phyloP scores from a whole-genome alignment of 1,140 invertebrate species.

The Trachymyrmex cornetzi region DNA sequence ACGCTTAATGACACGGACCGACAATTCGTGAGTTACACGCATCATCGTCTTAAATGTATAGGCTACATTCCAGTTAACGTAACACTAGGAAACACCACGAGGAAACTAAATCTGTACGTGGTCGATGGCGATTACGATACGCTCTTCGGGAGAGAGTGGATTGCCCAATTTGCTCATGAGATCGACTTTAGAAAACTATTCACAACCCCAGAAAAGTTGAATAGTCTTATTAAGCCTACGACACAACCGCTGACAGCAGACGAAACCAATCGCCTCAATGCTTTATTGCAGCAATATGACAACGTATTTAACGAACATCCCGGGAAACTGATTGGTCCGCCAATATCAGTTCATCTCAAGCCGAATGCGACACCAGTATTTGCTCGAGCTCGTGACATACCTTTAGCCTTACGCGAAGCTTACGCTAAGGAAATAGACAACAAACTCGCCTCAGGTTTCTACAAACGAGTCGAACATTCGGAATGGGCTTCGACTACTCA shows the following conservation, averaged over 20 bases:
- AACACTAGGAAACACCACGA: not conserved
- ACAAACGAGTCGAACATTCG: conserved; percentile 68
- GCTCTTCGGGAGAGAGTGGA: not conserved
- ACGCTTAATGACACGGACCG: not conserved
- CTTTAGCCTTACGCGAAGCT: conserved; percentile 24
- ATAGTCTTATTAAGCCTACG: not conserved
- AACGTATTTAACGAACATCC: not conserved
- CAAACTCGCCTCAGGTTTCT: conserved; percentile 65
- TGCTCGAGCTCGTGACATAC: conserved; percentile 47
- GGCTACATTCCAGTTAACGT: not conserved
- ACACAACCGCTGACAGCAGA: too few relatives aligned
- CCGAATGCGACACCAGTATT: conserved; percentile 44
- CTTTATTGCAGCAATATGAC: not conserved
- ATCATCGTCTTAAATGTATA: not conserved
- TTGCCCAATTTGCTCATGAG: not conserved
- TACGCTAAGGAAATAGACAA: conserved; percentile 48
- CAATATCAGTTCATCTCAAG: conserved; percentile 50
- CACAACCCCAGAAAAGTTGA: not conserved
- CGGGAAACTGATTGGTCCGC: conserved; percentile 52
- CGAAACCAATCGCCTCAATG: too few relatives aligned
- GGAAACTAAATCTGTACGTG: not conserved
- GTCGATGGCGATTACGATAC: not conserved
- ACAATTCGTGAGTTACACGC: not conserved
- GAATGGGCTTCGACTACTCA: conserved; percentile 41
- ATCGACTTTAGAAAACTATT: not conserved